Evolutionary conservation across 2,113 vertebrate genomes (phyloP), one percentile per base, ranked within the genome.

Genomic region (Synodontis membranacea): DNA sequence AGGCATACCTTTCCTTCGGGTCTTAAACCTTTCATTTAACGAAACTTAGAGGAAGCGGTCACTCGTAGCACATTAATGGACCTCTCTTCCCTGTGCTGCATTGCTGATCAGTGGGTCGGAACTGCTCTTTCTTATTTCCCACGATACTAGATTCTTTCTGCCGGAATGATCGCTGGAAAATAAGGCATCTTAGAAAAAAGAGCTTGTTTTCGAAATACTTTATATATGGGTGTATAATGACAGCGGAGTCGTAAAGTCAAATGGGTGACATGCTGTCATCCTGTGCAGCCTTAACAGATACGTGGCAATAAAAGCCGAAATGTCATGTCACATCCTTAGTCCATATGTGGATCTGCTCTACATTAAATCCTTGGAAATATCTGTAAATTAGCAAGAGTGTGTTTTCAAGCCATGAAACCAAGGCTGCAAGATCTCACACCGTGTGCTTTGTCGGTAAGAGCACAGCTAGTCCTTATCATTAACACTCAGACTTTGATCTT

Each of bases 101-200:
- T 11, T 68, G 44, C 10, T 31, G 44, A 48, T 56, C 68, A 1
- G 54, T 72, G 48, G 28, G 31, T 25, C 12, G 31, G 64, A 83
- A 70, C 82, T 39, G 46, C n/a, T 54, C 44, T 72, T 34, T 19
- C 9, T 66, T 83, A 52, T 83, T 70, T 60, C 68, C 52, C 70
- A 60, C 50, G 31, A 21, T 52, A 70, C 58, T 54, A 64, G 72
- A 54, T 21, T 44, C 34, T 66, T 58, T 70, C 66, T 42, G n/a
- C 46, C n/a, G 15, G 54, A 44, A 54, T 86, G 46, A 39, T 68
- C 62, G 12, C 42, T 11, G 25, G 11, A 28, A 62, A 62, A 81
- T 12, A n/a, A 19, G 58, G 42, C 44, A 14, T 56, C 4, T 5
- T 34, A 44, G n/a, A n/a, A n/a, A n/a, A n/a, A 60, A 60, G 39